Evolutionary conservation across 2,113 vertebrate genomes (phyloP).

Genomic region (Sylvilagus bachmani): DNA sequence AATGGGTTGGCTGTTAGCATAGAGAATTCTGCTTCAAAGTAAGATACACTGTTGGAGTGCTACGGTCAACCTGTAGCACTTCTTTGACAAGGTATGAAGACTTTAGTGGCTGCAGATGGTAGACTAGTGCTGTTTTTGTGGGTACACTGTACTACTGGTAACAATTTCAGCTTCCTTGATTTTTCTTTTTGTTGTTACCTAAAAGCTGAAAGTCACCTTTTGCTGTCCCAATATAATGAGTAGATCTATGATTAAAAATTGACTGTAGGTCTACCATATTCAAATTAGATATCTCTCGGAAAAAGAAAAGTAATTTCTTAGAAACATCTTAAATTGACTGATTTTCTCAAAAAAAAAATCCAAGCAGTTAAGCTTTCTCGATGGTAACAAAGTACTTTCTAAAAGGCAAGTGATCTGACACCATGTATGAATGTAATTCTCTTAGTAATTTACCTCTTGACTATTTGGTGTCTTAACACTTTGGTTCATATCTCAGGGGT

Average conservation of each 20-base stretch:
- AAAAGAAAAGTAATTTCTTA: slow-evolving; percentile 70
- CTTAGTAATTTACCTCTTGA: slow-evolving; percentile 88
- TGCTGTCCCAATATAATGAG: not conserved
- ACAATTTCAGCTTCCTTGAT: slow-evolving; percentile 43
- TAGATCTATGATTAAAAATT: slow-evolving; percentile 62
- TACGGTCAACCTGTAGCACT: slow-evolving; percentile 35
- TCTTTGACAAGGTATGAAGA: slow-evolving; percentile 48
- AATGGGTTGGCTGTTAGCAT: slow-evolving; percentile 49
- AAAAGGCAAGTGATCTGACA: slow-evolving; percentile 86
- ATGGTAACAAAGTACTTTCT: slow-evolving; percentile 85
- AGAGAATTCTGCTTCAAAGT: slow-evolving; percentile 66
- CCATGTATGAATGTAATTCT: slow-evolving; percentile 87
- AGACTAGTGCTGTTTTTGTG: slow-evolving; percentile 52
- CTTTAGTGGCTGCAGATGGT: not conserved
- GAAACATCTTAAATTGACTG: slow-evolving; percentile 79
- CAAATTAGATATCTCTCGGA: slow-evolving; percentile 77
- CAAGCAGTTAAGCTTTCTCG: slow-evolving; percentile 82
- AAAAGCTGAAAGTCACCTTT: slow-evolving; percentile 37
- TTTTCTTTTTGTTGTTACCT: slow-evolving; percentile 28
- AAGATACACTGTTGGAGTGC: slow-evolving; percentile 50
- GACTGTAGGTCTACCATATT: slow-evolving; percentile 71
- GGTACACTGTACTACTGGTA: slow-evolving; percentile 36
- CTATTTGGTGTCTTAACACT: slow-evolving; percentile 89
- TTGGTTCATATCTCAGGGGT: slow-evolving; percentile 90
- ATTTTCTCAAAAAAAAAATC: slow-evolving; percentile 72